Evolutionary conservation across 1,140 invertebrate genomes (phyloP), one percentile per base, ranked within the genome.

Genomic region (Neelides sp.): DNA sequence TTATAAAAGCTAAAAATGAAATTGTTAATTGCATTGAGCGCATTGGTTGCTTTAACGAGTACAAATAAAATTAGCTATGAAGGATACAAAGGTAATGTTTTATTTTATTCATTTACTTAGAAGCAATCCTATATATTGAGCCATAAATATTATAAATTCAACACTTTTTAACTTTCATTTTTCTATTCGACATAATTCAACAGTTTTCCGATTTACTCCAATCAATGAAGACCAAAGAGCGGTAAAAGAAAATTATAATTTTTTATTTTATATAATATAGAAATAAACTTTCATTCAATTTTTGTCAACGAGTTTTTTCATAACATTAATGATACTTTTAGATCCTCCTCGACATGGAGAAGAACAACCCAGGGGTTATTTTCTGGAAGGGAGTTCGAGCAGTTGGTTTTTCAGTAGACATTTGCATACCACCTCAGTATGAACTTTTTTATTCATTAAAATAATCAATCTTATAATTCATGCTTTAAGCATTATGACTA

Each of bases 81-180:
- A 19, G 44, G 48, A 20, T 54, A 54, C 39, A 42, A 48, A 32
- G n/a, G n/a, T n/a, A n/a, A n/a, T n/a, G n/a, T n/a, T n/a, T n/a
- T n/a, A n/a, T n/a, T n/a, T n/a, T n/a, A n/a, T n/a, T n/a, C n/a
- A n/a, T n/a, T n/a, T n/a, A n/a, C n/a, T n/a, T n/a, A n/a, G n/a
- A n/a, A n/a, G n/a, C n/a, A n/a, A n/a, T n/a, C n/a, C n/a, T n/a
- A n/a, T n/a, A n/a, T n/a, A n/a, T n/a, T n/a, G n/a, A n/a, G n/a
- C n/a, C n/a, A n/a, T n/a, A n/a, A n/a, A n/a, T n/a, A n/a, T n/a
- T n/a, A n/a, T n/a, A n/a, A n/a, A n/a, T n/a, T n/a, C n/a, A n/a
- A n/a, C n/a, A n/a, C n/a, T n/a, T n/a, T n/a, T n/a, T n/a, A n/a
- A n/a, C n/a, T n/a, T n/a, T n/a, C n/a, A n/a, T n/a, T n/a, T n/a